phyloP scores from a whole-genome alignment of 2,113 vertebrate species.

The Sporophila hypoxantha region DNA sequence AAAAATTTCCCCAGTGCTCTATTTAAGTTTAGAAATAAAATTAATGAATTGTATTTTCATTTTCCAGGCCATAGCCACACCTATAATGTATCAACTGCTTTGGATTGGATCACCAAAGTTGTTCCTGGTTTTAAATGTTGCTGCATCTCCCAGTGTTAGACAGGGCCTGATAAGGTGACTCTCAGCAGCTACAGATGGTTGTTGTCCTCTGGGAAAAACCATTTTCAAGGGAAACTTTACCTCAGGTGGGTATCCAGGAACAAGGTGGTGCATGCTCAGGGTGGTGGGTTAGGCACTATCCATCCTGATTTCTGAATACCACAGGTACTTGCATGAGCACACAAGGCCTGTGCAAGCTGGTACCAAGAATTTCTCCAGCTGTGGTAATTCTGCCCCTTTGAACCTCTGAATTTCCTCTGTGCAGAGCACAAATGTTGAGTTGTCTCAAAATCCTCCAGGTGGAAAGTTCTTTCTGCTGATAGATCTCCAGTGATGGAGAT shows the following conservation, averaged over 20 bases:
- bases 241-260: neutral
- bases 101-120: neutral
- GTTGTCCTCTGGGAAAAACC: neutral
- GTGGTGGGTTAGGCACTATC: neutral
- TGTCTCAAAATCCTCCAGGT: neutral
- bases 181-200: neutral
- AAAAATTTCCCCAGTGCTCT: neutral
- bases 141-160: neutral
- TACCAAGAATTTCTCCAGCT: neutral
- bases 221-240: neutral
- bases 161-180: neutral
- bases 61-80: neutral
- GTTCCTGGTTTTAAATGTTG: neutral
- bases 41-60: neutral
- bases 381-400: neutral
- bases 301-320: neutral
- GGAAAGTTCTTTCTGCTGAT: neutral
- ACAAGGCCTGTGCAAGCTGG: neutral
- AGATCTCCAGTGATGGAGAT: neutral
- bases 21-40: neutral
- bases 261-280: neutral
- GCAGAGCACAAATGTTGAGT: neutral
- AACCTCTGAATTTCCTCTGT: neutral
- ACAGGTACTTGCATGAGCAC: neutral
- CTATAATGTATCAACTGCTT: accelerated